These are phyloP conservation scores for Megalops atlanticus DNA, from an alignment of 2,113 vertebrate genomes.

Conservation along the genomic window DNA sequence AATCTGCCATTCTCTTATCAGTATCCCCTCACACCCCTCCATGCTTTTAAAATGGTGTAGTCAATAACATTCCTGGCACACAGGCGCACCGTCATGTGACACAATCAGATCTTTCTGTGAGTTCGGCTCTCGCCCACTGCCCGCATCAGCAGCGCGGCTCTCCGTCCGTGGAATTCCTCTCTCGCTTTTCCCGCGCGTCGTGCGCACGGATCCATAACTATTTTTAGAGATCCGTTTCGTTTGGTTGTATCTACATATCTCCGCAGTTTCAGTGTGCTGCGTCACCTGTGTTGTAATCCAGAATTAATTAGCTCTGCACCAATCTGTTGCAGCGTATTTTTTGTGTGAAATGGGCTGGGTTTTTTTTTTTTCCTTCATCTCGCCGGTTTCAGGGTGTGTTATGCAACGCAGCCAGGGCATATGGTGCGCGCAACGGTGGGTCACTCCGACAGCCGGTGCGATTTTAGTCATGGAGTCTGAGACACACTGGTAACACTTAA, in stretches of 20 bases:
- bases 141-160: too few species aligned
- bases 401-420: slow-evolving; percentile 6
- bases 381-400: background rate
- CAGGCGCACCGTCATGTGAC: background rate
- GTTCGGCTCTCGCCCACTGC: too few species aligned
- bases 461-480: slow-evolving; percentile 13
- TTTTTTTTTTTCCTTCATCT: background rate
- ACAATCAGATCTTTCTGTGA: too few species aligned
- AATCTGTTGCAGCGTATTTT: background rate
- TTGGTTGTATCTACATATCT: background rate
- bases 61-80: background rate
- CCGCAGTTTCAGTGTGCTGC: background rate
- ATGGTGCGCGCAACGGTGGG: slow-evolving; percentile 4
- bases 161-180: background rate
- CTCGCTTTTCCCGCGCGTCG: background rate
- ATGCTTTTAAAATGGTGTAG: background rate
- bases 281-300: background rate
- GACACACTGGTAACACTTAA: background rate
- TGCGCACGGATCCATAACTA: background rate
- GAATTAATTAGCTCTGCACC: background rate
- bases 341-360: background rate
- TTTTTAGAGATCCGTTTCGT: background rate
- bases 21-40: background rate
- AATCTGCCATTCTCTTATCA: too few species aligned
- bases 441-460: slow-evolving; percentile 8